Evolutionary conservation across 1,140 invertebrate genomes (phyloP).

Genomic region (Philotrypesis tridentata): DNA sequence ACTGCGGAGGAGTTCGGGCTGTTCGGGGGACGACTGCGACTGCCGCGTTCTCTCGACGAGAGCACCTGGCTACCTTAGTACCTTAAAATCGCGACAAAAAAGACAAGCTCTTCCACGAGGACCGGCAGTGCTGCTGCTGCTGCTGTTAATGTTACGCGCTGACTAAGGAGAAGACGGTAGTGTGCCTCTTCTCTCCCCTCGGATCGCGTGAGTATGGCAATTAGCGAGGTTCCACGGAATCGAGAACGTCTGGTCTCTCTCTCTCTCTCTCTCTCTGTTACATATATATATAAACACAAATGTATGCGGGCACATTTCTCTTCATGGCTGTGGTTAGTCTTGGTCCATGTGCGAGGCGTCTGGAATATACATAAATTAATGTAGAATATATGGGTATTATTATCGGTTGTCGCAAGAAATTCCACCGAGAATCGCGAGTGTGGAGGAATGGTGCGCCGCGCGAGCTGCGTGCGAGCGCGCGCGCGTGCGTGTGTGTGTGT

Average conservation of each 20-base stretch:
- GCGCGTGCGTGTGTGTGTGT: too few species aligned
- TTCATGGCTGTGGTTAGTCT: too few species aligned
- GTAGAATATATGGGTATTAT: too few species aligned
- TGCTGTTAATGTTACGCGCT: too few species aligned
- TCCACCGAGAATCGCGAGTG: background rate
- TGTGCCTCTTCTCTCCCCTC: constrained; percentile 40
- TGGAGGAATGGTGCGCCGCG: background rate
- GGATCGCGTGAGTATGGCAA: constrained; percentile 63
- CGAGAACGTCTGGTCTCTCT: background rate
- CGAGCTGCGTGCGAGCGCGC: too few species aligned
- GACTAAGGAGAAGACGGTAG: background rate
- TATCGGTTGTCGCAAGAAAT: background rate
- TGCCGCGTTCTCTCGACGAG: background rate
- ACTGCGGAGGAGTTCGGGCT: constrained; percentile 65
- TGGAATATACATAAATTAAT: background rate
- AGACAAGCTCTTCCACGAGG: background rate
- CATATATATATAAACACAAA: background rate
- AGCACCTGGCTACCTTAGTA: constrained; percentile 17
- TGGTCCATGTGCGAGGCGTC: too few species aligned
- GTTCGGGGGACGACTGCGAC: constrained; percentile 46
- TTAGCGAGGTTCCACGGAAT: background rate
- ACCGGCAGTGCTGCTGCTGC: background rate
- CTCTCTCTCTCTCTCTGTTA: background rate
- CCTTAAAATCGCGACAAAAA: constrained; percentile 29
- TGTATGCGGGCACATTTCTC: background rate